Evolutionary conservation across 2,113 vertebrate genomes (phyloP), one percentile per base, ranked within the genome.

Genomic region (Carassius carassius): DNA sequence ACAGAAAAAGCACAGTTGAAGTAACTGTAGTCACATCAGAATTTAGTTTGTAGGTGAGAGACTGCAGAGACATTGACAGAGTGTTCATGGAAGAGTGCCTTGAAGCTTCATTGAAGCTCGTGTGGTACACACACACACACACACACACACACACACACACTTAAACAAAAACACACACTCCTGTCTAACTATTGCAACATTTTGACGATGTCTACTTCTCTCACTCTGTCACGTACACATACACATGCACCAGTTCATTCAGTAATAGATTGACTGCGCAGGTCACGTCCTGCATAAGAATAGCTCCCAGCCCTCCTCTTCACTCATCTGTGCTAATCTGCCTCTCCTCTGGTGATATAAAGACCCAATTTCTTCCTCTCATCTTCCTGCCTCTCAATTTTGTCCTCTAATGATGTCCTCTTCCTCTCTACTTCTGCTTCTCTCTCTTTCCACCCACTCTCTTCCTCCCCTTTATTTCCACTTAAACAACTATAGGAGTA

Each of bases 321-420:
- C 35, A 41, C 78, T 75, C 65, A 19, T 69, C 51, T 72, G 32
- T 21, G 60, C 60, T 85, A 85, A 78, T 77, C 83, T 79, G 47
- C 75, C n/a, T 51, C 75, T 82, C 79, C 81, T 86, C 54, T 65
- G 41, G 58, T 76, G 69, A 86, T 76, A 86, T 86, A 78, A 88
- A 63, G 73, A 23, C 56, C 79, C 84, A 35, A 83, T 80, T 77
- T 83, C 54, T 67, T 37, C 10, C n/a, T 60, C 21, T 85, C 84
- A 49, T 78, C 84, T 80, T 35, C 11, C 17, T 81, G 56, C 56
- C 44, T n/a, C 60, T 81, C 72, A 63, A 69, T 85, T 85, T 85
- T 63, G 69, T 80, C 78, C 80, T 82, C 47, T 82, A 73, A 73
- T 47, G 54, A 83, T 75, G 69, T 49, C 58, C 70, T 83, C 70